Conservation (phyloP, 1,140 invertebrate species). For the Doryteuthis pealeii region DNA sequence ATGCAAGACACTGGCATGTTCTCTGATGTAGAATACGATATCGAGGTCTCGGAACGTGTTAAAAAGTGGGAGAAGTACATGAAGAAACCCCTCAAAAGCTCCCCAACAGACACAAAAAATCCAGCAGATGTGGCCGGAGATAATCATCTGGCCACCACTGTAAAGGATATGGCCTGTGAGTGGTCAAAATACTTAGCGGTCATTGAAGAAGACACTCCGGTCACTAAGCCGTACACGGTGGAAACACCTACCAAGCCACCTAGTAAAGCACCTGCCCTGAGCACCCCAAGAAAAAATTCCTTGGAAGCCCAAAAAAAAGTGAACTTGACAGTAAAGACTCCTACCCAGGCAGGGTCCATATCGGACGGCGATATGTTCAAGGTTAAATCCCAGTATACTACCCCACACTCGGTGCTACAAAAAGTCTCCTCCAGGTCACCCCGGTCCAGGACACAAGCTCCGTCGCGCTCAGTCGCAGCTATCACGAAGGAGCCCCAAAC, state of each 20-base stretch:
- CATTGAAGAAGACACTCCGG: slow-evolving; percentile 2
- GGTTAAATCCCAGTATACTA: background rate
- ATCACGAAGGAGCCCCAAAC: background rate
- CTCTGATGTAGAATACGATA: slow-evolving; percentile 55
- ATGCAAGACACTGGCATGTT: slow-evolving; percentile 47
- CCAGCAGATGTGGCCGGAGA: slow-evolving; percentile 2
- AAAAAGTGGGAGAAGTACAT: slow-evolving; percentile 53
- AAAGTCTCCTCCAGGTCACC: background rate
- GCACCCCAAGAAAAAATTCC: too few relatives aligned
- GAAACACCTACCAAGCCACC: background rate
- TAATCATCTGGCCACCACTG: background rate
- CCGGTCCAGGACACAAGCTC: background rate
- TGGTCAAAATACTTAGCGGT: slow-evolving; percentile 12
- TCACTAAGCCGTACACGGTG: background rate
- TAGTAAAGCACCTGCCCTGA: background rate
- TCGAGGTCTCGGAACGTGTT: slow-evolving; percentile 51
- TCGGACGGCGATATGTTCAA: slow-evolving; percentile 4
- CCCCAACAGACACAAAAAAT: slow-evolving; percentile 11
- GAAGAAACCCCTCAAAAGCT: slow-evolving; percentile 27
- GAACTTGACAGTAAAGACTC: background rate
- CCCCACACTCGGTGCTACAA: background rate
- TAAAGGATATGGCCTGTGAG: background rate
- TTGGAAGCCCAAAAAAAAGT: too few relatives aligned
- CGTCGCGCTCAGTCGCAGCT: background rate
- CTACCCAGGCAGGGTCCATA: background rate